phyloP scores from a whole-genome alignment of 2,888 invertebrate species.

The Caenorhabditis becei region DNA sequence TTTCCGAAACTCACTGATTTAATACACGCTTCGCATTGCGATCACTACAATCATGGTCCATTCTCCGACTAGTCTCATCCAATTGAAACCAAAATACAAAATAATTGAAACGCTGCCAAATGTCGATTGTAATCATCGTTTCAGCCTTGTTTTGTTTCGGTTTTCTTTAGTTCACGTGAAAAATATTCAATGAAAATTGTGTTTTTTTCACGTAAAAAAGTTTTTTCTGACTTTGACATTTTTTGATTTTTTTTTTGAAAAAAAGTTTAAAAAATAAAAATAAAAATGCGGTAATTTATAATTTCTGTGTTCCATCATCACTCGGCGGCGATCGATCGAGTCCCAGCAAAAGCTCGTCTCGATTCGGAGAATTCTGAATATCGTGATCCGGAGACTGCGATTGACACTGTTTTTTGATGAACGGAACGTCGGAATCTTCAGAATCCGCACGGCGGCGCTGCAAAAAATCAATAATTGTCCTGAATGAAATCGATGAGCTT shows the following conservation, averaged over 20 bases:
- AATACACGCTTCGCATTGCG: neutral
- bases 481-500: conserved; percentile 7
- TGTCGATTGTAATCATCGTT: too few species aligned
- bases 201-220: too few species aligned
- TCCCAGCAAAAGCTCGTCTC: conserved; percentile 27
- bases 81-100: too few species aligned
- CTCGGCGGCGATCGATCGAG: conserved; percentile 31
- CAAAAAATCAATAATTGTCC: neutral
- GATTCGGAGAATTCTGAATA: conserved; percentile 2
- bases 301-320: conserved; percentile 44
- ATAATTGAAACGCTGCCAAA: too few species aligned
- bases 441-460: conserved; percentile 52
- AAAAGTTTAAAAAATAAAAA: neutral
- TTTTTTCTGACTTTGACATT: too few species aligned
- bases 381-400: conserved; percentile 1
- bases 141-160: too few species aligned
- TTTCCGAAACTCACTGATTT: neutral
- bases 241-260: neutral
- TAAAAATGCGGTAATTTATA: conserved; percentile 1
- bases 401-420: conserved; percentile 11
- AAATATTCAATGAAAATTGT: too few species aligned
- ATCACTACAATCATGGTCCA: neutral
- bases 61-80: neutral
- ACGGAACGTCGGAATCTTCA: conserved; percentile 29
- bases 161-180: too few species aligned